phyloP scores from a whole-genome alignment of 1,140 invertebrate species.

The Neoseiulus cucumeris region DNA sequence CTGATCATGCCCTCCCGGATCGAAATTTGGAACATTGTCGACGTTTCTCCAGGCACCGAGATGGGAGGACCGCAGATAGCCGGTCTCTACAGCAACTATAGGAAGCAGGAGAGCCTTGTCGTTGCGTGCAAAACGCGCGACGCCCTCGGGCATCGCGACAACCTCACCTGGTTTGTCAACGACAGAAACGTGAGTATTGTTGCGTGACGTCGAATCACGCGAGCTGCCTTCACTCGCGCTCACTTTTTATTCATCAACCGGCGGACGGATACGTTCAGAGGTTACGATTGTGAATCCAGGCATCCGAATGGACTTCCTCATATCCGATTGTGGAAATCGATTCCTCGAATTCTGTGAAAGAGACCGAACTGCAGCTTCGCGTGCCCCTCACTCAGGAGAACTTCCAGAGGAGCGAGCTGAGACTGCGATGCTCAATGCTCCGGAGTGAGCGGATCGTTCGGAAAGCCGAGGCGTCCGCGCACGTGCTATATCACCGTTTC shows the following conservation, averaged over 20 bases:
- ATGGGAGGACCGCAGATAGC: conserved; percentile 6
- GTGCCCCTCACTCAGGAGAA: neutral
- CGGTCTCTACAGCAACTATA: neutral
- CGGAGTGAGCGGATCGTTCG: neutral
- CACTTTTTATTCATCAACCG: no score
- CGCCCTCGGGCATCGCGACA: neutral
- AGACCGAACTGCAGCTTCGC: neutral
- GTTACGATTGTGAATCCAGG: neutral
- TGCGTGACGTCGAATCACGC: no score
- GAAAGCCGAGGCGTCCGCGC: neutral
- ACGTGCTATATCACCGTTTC: conserved; percentile 2
- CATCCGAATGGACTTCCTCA: neutral
- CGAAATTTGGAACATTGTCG: neutral
- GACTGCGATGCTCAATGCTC: neutral
- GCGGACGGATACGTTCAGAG: no score
- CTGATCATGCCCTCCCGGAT: no score
- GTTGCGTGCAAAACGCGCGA: conserved; percentile 7
- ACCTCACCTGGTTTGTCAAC: conserved; percentile 8
- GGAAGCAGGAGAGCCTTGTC: conserved; percentile 4
- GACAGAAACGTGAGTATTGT: conserved; percentile 3
- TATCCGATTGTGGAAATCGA: neutral
- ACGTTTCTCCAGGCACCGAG: neutral
- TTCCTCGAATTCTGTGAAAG: neutral
- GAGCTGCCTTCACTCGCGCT: no score
- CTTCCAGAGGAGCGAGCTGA: neutral